Percentiles rank a stretch among this genome's conserved stretches.
These are phyloP conservation scores for Synergus itoensis DNA, from an alignment of 2,888 invertebrate species.

Conservation along the genomic window DNA sequence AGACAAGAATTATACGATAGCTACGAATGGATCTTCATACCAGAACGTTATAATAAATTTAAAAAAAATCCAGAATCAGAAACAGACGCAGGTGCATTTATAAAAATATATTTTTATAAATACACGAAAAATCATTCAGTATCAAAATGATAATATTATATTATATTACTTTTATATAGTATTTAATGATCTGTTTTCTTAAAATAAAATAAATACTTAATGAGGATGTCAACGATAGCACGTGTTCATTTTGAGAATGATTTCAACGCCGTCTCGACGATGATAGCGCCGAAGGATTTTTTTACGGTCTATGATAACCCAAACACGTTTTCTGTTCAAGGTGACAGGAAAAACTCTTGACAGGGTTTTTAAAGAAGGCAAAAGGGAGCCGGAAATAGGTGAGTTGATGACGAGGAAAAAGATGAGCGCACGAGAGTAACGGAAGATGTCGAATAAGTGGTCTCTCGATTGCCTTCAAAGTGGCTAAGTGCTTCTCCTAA, in stretches of 20 bases:
- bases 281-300: constrained; percentile 28
- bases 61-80: constrained; percentile 8
- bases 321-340: constrained; percentile 20
- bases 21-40: constrained; percentile 44
- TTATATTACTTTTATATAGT: too few species aligned
- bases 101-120: background rate
- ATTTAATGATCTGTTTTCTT: background rate
- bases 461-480: constrained; percentile 31
- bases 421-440: constrained; percentile 27
- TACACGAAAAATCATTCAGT: too few species aligned
- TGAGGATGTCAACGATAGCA: background rate
- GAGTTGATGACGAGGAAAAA: constrained; percentile 24
- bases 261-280: constrained; percentile 30
- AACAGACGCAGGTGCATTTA: background rate
- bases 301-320: constrained; percentile 42
- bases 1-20: constrained; percentile 52
- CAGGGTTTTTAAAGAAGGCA: background rate
- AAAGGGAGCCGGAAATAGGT: constrained; percentile 57
- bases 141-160: too few species aligned
- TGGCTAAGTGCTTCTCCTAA: constrained; percentile 62
- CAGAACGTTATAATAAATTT: background rate
- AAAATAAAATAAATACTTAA: constrained; percentile 1
- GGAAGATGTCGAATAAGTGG: constrained; percentile 44
- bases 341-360: constrained; percentile 26
- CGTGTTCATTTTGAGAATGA: background rate